Evolutionary conservation across 2,888 invertebrate genomes (phyloP).

Genomic region (Yponomeuta plumbellus): DNA sequence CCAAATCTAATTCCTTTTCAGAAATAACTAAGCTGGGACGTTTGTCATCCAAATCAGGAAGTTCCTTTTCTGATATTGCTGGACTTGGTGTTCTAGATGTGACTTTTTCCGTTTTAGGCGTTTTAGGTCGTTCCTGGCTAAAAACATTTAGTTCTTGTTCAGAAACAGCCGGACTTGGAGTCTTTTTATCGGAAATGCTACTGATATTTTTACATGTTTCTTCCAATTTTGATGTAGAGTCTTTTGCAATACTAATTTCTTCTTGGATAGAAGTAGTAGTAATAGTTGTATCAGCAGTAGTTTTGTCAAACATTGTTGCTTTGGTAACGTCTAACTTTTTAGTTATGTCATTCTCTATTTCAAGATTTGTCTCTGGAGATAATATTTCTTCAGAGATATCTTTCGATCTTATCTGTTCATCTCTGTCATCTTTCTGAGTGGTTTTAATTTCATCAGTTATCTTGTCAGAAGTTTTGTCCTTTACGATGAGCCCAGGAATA

Average conservation of each 20-base stretch:
- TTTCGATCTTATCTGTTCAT: neutral
- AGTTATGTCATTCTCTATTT: too few relatives aligned
- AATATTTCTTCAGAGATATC: too few relatives aligned
- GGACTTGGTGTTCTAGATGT: neutral
- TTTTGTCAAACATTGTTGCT: too few relatives aligned
- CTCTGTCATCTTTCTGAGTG: neutral
- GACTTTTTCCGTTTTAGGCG: too few relatives aligned
- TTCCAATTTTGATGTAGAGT: neutral
- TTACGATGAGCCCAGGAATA: neutral
- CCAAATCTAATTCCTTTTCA: neutral
- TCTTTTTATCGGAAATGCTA: neutral
- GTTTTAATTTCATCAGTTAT: neutral
- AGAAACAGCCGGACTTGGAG: constrained; percentile 18
- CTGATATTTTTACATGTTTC: neutral
- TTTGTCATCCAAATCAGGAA: neutral
- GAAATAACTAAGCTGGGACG: neutral
- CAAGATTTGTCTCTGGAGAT: too few relatives aligned
- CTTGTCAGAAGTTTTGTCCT: neutral
- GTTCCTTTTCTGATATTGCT: neutral
- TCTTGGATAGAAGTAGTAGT: neutral
- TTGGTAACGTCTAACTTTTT: too few relatives aligned
- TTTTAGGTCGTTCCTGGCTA: neutral
- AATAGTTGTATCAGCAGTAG: neutral
- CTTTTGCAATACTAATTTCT: neutral
- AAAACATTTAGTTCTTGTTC: constrained; percentile 20